These are phyloP conservation scores for Cardiocondyla obscurior DNA, from an alignment of 1,140 invertebrate genomes.

Conservation along the genomic window DNA sequence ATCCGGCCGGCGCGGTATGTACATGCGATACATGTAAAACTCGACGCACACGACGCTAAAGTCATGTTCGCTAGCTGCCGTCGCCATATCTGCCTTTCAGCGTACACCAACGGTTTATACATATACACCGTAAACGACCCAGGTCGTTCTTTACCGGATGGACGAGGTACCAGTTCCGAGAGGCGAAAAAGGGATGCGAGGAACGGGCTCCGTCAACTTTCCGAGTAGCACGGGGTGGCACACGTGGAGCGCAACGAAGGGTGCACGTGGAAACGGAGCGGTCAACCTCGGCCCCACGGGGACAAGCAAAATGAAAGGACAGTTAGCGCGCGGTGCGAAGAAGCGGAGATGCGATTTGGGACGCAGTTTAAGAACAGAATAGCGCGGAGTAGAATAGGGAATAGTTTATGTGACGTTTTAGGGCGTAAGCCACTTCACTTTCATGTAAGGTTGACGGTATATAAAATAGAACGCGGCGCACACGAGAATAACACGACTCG, in stretches of 20 bases:
- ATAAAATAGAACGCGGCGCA: constrained; percentile 2
- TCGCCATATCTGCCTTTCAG: too few relatives aligned
- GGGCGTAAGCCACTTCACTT: constrained; percentile 14
- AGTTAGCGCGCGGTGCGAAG: constrained; percentile 5
- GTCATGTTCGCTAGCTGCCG: too few relatives aligned
- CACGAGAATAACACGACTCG: neutral
- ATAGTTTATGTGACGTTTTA: constrained; percentile 51
- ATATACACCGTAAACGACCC: constrained; percentile 43
- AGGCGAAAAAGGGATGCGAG: constrained; percentile 38
- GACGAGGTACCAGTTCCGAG: constrained; percentile 42
- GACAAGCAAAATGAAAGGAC: neutral
- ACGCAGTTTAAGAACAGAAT: neutral
- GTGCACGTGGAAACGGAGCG: constrained; percentile 40
- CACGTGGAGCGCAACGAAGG: neutral
- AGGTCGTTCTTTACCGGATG: neutral
- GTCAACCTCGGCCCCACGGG: constrained; percentile 36
- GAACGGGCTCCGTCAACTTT: constrained; percentile 57
- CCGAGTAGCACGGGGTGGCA: constrained; percentile 24
- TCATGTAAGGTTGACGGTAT: neutral
- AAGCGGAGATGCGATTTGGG: neutral
- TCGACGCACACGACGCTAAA: too few relatives aligned
- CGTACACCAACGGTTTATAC: constrained; percentile 41
- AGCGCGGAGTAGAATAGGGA: constrained; percentile 10
- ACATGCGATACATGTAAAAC: too few relatives aligned
- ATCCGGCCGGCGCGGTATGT: too few relatives aligned